Percentiles rank a stretch among this genome's conserved stretches.
Evolutionary conservation across 2,113 vertebrate species (phyloP).

Genomic region (Carassius auratus): DNA sequence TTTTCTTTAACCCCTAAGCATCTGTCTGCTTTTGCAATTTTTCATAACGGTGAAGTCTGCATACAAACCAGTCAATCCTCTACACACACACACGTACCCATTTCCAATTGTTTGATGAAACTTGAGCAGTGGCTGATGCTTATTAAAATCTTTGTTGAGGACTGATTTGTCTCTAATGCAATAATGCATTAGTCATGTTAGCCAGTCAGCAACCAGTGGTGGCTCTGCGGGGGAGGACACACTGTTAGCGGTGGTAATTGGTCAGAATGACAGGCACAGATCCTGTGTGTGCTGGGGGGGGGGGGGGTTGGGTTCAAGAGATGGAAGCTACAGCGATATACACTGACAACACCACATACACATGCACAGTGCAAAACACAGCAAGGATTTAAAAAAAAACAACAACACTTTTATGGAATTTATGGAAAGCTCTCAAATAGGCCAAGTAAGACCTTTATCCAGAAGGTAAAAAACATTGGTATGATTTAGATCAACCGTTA

Average conservation of each 20-base stretch:
- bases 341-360: not conserved
- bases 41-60: conserved; percentile 21
- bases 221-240: conserved; percentile 63
- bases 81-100: not conserved
- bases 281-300: not conserved
- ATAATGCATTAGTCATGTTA: conserved; percentile 63
- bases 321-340: not conserved
- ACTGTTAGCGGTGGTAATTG: conserved; percentile 69
- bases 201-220: conserved; percentile 37
- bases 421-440: conserved; percentile 13
- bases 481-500: conserved; percentile 13
- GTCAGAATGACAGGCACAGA: conserved; percentile 58
- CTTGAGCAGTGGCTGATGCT: conserved; percentile 62
- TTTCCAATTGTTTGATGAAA: conserved; percentile 68
- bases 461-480: not conserved
- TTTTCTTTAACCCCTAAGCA: not conserved
- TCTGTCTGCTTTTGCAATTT: conserved; percentile 22
- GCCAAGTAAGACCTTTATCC: not conserved
- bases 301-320: not conserved
- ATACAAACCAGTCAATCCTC: conserved; percentile 19
- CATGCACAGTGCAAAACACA: not conserved
- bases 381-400: not conserved
- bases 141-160: conserved; percentile 65
- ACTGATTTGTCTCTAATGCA: conserved; percentile 70
- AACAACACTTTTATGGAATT: not conserved